Evolutionary conservation across 2,888 invertebrate species (phyloP), one percentile per base, ranked within the genome.

Genomic region (Drosophila ustulata): DNA sequence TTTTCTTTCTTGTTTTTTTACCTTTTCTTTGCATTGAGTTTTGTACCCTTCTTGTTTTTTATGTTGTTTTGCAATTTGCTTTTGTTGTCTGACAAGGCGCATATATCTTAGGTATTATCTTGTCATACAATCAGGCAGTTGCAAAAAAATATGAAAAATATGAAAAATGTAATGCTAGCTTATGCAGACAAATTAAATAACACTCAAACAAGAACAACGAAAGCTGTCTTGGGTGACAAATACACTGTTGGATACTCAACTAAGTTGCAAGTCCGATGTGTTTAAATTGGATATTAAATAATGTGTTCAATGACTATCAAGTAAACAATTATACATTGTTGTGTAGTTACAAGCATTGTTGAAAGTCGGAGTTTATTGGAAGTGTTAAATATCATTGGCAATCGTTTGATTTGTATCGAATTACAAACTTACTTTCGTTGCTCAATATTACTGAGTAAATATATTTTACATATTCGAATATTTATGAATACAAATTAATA

Each of bases 31-130:
- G 8, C 25, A 47, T 18, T 46, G 50, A 25, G 30, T 59, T 39
- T 58, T 53, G 53, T 57, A 65, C 64, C 75, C 50, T 64, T 52
- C 71, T 59, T 71, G 11, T 53, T 41, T 62, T 68, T 64, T 74
- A 63, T 75, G 75, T 75, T 77, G 64, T 34, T 79, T 75, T 77
- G 79, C 61, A 71, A 73, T 72, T 73, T 71, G 62, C 62, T 66
- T 75, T 71, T 61, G 63, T 62, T 65, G 75, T 75, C 85, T 81
- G 88, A 81, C 82, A 87, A 75, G 75, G 69, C 88, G 78, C 87
- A 86, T 88, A 86, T 88, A 84, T 84, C 89, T 82, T 84, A 67
- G 61, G 70, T 80, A 83, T 86, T 83, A 83, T 83, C 83, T 83
- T 88, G 89, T 88, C 89, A 86, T 80, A 80, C 37, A 37, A 51